Conservation (phyloP, 2,113 vertebrate genomes). For the Phalacrocorax aristotelis region DNA sequence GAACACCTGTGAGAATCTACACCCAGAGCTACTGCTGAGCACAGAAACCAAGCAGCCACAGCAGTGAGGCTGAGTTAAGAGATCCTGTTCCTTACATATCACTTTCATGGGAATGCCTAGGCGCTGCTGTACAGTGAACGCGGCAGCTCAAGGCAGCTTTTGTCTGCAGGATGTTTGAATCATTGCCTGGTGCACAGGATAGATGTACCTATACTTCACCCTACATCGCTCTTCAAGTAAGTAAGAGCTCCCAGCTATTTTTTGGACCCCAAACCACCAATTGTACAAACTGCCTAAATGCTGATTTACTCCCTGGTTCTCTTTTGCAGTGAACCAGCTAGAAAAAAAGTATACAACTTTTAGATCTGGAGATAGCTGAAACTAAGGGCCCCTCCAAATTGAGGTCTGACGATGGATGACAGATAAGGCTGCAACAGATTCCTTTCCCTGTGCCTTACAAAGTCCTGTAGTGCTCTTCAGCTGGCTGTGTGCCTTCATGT, state of each 20-base stretch:
- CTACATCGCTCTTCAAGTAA: background rate
- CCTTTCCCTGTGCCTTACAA: background rate
- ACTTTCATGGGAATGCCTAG: background rate
- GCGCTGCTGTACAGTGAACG: background rate
- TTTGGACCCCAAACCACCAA: background rate
- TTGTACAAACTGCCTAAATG: background rate
- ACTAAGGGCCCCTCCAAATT: rapidly evolving
- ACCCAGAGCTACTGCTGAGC: background rate
- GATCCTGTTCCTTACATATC: background rate
- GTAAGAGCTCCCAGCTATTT: background rate
- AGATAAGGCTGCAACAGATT: background rate
- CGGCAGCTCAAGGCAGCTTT: background rate
- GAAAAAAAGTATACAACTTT: background rate
- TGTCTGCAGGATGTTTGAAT: background rate
- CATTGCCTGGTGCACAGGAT: background rate
- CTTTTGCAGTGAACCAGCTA: background rate
- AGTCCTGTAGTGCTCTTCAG: background rate
- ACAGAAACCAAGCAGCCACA: background rate
- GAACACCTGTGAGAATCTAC: background rate
- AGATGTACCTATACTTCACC: background rate
- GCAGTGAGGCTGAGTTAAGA: background rate
- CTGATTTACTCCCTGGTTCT: background rate
- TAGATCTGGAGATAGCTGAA: background rate
- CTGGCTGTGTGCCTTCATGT: background rate
- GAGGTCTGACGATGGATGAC: rapidly evolving